These are phyloP conservation scores for Cydia fagiglandana DNA, from an alignment of 1,140 invertebrate species.

Conservation along the genomic window DNA sequence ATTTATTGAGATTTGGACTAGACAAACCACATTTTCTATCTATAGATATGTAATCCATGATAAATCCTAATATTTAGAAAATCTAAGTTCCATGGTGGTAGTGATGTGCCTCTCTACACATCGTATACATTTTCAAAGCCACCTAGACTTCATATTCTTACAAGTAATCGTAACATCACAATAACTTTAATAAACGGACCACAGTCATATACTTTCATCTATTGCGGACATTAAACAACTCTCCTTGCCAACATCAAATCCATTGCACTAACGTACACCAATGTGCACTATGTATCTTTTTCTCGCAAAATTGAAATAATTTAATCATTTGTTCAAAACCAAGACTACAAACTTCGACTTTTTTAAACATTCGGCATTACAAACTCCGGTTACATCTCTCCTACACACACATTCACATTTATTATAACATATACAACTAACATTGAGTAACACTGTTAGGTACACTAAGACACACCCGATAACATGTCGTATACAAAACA, in stretches of 20 bases:
- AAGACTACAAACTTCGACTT: neutral
- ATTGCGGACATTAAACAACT: neutral
- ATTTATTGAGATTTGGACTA: constrained; percentile 77
- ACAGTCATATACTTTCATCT: constrained; percentile 11
- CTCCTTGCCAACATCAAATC: constrained; percentile 14
- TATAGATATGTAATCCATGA: constrained; percentile 79
- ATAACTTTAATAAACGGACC: constrained; percentile 11
- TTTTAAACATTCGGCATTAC: neutral
- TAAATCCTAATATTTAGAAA: constrained; percentile 77
- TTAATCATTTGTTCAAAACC: neutral
- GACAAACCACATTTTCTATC: constrained; percentile 77
- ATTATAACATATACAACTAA: constrained; percentile 28
- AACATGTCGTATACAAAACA: constrained; percentile 31
- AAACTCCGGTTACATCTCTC: constrained; percentile 1
- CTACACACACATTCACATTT: constrained; percentile 11
- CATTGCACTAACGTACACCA: neutral
- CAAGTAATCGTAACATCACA: constrained; percentile 24
- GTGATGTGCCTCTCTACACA: constrained; percentile 61
- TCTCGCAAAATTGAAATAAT: neutral
- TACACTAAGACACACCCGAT: constrained; percentile 14
- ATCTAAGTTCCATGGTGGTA: constrained; percentile 68
- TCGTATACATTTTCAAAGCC: constrained; percentile 62
- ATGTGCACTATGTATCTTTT: neutral
- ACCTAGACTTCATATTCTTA: constrained; percentile 38
- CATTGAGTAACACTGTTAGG: constrained; percentile 23